phyloP scores from a whole-genome alignment of 2,888 invertebrate genomes.

The Tricholauxania praeusta region DNA sequence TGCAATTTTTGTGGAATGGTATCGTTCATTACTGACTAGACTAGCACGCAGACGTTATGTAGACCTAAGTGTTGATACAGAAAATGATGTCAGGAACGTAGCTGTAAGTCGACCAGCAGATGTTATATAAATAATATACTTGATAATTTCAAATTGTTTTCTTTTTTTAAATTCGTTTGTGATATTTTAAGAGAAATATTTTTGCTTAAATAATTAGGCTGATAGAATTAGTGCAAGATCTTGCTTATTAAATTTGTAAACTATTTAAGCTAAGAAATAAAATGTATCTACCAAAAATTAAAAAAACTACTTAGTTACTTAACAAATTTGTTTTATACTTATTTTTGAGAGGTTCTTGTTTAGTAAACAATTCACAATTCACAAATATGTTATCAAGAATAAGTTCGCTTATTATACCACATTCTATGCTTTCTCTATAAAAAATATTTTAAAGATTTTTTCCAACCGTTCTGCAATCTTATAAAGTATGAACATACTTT shows the following conservation, averaged over 20 bases:
- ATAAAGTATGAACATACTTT: no score
- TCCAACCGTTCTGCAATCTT: background rate
- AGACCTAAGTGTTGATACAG: constrained; percentile 51
- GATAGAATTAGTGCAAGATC: constrained; percentile 5
- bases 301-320: no score
- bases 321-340: no score
- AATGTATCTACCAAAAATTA: no score
- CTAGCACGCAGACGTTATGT: constrained; percentile 57
- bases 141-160: constrained; percentile 9
- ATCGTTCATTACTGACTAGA: constrained; percentile 53
- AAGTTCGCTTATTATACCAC: background rate
- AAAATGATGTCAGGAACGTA: constrained; percentile 33
- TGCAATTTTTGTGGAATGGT: constrained; percentile 66
- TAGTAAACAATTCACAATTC: no score
- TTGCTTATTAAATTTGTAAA: no score
- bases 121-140: constrained; percentile 50
- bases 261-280: no score
- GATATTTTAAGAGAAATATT: constrained; percentile 1
- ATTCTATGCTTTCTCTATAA: no score
- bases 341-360: no score
- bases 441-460: no score
- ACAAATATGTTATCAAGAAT: no score
- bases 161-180: constrained; percentile 10
- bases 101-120: constrained; percentile 60
- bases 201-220: constrained; percentile 26